A percentile compares a stretch with the other conserved stretches of the same genome.
phyloP scores from a whole-genome alignment of 1,140 invertebrate species.

The Nasonia longicornis region DNA sequence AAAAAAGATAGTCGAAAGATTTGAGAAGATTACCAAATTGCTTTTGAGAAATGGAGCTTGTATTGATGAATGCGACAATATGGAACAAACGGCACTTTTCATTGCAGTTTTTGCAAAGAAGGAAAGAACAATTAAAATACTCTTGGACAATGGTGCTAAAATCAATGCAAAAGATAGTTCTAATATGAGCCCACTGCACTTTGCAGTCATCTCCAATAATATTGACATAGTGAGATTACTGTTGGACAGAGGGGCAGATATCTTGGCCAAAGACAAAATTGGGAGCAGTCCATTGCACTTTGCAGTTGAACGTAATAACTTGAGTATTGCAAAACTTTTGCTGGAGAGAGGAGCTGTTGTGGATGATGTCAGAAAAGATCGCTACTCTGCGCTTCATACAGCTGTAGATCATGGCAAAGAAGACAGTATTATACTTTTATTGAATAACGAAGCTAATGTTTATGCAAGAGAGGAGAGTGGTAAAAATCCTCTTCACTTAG shows the following conservation, averaged over 20 bases:
- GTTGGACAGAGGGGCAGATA: conserved; percentile 62
- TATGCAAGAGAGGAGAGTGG: conserved; percentile 39
- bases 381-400: conserved; percentile 42
- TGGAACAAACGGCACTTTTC: conserved; percentile 30
- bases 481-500: conserved; percentile 25
- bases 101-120: conserved; percentile 41
- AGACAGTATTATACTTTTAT: conserved; percentile 44
- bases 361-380: conserved; percentile 30
- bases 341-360: conserved; percentile 38
- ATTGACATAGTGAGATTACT: conserved; percentile 62
- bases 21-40: conserved; percentile 36
- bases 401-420: conserved; percentile 42
- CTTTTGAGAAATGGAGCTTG: conserved; percentile 23
- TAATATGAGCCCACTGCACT: conserved; percentile 65
- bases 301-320: conserved; percentile 42
- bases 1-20: conserved; percentile 32
- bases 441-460: conserved; percentile 41
- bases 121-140: conserved; percentile 28
- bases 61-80: conserved; percentile 18
- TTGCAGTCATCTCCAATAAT: conserved; percentile 68
- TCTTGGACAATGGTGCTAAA: conserved; percentile 47
- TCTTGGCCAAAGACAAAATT: conserved; percentile 63
- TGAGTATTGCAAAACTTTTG: conserved; percentile 42
- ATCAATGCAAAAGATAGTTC: conserved; percentile 36
- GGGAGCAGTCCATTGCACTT: conserved; percentile 51